Evolutionary conservation across 1,140 invertebrate genomes (phyloP).

Genomic region (Colletes latitarsis): DNA sequence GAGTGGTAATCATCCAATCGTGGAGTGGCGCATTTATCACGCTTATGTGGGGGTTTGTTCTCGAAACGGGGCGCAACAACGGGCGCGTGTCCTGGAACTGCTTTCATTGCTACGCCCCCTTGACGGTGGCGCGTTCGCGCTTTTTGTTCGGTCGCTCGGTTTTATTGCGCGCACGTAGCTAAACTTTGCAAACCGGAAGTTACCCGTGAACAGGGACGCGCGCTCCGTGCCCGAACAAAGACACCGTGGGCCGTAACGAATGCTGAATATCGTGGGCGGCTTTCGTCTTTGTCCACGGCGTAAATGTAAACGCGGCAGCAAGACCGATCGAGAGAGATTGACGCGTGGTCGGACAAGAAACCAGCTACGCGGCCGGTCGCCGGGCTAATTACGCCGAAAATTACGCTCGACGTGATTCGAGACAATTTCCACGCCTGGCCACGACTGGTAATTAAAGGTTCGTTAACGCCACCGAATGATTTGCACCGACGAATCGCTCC

Average conservation of each 20-base stretch:
- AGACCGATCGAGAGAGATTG: neutral
- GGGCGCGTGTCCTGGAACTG: conserved; percentile 14
- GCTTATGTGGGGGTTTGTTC: conserved; percentile 13
- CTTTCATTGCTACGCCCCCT: conserved; percentile 16
- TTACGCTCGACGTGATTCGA: neutral
- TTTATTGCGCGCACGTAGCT: conserved; percentile 23
- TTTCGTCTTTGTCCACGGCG: neutral
- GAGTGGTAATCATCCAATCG: conserved; percentile 49
- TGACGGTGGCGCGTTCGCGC: neutral
- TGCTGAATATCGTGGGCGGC: conserved; percentile 6
- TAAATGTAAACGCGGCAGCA: neutral
- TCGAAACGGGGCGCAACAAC: neutral
- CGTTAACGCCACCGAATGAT: neutral
- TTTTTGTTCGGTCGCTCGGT: conserved; percentile 2
- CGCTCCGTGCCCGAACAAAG: conserved; percentile 22
- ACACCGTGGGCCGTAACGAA: conserved; percentile 19
- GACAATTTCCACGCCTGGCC: neutral
- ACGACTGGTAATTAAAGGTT: conserved; percentile 17
- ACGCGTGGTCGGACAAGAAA: neutral
- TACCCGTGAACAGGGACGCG: neutral
- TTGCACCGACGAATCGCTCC: neutral
- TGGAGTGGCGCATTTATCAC: conserved; percentile 41
- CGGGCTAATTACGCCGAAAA: conserved; percentile 6
- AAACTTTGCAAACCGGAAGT: conserved; percentile 35
- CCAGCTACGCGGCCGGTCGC: neutral